Conservation (phyloP, 2,888 invertebrate genomes). For the Diogma glabrata region DNA sequence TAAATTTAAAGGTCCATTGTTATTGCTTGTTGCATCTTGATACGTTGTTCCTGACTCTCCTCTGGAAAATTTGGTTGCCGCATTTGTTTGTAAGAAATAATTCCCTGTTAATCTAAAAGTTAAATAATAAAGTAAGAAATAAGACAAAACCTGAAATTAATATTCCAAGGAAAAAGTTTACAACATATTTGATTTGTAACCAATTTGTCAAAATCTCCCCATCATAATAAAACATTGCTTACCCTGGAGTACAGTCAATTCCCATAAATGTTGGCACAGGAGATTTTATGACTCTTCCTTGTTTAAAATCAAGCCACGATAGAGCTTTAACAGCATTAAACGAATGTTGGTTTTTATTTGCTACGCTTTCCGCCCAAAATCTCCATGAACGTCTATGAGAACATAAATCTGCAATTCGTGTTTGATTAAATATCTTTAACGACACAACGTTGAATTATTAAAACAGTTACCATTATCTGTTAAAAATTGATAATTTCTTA, state of each 20-base stretch:
- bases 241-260: conserved; percentile 24
- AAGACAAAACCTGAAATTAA: too few species aligned
- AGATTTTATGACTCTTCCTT: conserved; percentile 17
- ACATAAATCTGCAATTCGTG: conserved; percentile 39
- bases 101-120: conserved; percentile 28
- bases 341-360: conserved; percentile 25
- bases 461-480: conserved; percentile 28
- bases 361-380: conserved; percentile 47
- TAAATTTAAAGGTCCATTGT: too few species aligned
- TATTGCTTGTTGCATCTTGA: too few species aligned
- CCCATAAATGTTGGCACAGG: conserved; percentile 26
- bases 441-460: neutral
- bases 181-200: too few species aligned
- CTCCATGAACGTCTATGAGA: conserved; percentile 51
- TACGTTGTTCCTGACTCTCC: conserved; percentile 19
- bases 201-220: too few species aligned
- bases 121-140: too few species aligned
- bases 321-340: conserved; percentile 45
- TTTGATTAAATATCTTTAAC: neutral
- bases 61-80: conserved; percentile 28
- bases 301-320: conserved; percentile 43
- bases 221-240: too few species aligned
- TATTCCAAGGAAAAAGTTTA: too few species aligned
- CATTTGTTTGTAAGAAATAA: conserved; percentile 35
- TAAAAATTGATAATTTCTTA: conserved; percentile 30